Conservation (phyloP, 2,797 vertebrate species). For the Toxotes lorentzi region DNA sequence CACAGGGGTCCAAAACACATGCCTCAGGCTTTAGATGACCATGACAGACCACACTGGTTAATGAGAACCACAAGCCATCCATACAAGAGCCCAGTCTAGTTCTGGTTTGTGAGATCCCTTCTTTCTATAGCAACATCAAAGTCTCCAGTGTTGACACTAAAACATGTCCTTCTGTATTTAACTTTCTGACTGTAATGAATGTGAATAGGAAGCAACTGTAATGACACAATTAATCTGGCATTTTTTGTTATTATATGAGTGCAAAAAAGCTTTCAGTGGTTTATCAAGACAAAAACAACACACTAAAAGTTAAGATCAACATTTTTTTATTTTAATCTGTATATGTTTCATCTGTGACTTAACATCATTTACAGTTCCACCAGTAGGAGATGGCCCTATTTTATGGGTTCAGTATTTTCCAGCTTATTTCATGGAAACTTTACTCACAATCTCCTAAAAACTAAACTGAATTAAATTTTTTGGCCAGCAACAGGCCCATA, state of each 20-base stretch:
- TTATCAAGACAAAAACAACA: conserved; percentile 9
- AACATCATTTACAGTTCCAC: conserved; percentile 22
- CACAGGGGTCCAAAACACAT: conserved; percentile 24
- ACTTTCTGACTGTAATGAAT: not conserved
- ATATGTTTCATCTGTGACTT: not conserved
- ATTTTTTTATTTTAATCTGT: not conserved
- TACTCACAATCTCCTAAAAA: not conserved
- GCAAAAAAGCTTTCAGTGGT: not conserved
- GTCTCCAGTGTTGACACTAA: not conserved
- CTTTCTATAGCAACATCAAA: conserved; percentile 28
- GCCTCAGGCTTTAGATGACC: conserved; percentile 43
- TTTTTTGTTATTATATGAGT: not conserved
- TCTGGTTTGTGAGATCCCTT: conserved; percentile 38
- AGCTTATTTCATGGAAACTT: not conserved
- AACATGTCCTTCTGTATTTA: conserved; percentile 12
- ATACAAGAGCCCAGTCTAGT: conserved; percentile 37
- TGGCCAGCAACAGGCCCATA: too few species aligned
- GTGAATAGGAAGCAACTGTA: not conserved
- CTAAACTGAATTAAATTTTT: too few species aligned
- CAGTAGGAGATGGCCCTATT: not conserved
- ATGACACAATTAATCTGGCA: not conserved
- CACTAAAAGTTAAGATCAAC: not conserved
- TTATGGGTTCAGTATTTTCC: not conserved
- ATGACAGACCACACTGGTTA: conserved; percentile 44
- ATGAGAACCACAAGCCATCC: conserved; percentile 46